Evolutionary conservation across 1,140 invertebrate genomes (phyloP).

Genomic region (Lordiphosa collinella): DNA sequence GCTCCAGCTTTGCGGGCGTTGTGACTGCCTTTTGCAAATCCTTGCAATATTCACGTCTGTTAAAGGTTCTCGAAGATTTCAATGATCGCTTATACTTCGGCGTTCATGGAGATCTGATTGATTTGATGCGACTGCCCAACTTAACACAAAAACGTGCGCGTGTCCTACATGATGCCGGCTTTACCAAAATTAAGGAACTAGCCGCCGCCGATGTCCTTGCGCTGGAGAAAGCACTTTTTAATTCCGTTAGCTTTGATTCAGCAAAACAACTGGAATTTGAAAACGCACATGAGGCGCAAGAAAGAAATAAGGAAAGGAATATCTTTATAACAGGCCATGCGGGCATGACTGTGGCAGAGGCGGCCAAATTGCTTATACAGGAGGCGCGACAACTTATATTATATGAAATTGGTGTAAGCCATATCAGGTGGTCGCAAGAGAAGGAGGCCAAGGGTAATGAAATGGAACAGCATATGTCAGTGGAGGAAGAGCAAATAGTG

Average conservation of each 20-base stretch:
- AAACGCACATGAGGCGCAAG: constrained; percentile 84
- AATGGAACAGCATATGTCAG: constrained; percentile 34
- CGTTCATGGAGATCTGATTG: constrained; percentile 93
- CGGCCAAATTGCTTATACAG: constrained; percentile 88
- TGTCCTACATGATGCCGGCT: constrained; percentile 91
- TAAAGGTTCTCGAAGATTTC: no score
- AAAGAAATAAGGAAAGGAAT: constrained; percentile 85
- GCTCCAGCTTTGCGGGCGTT: constrained; percentile 96
- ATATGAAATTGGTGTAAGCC: constrained; percentile 82
- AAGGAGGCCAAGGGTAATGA: neutral
- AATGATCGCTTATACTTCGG: constrained; percentile 97
- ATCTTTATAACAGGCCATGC: constrained; percentile 92
- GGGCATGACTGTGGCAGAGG: constrained; percentile 89
- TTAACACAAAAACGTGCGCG: constrained; percentile 93
- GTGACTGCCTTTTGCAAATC: constrained; percentile 95
- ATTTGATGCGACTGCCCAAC: constrained; percentile 91
- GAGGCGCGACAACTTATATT: constrained; percentile 89
- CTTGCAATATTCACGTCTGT: no score
- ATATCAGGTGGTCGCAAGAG: constrained; percentile 81
- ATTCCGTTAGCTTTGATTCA: constrained; percentile 91
- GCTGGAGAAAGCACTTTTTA: constrained; percentile 89
- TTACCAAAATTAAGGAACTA: constrained; percentile 88
- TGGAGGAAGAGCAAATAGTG: constrained; percentile 34
- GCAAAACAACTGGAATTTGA: constrained; percentile 87
- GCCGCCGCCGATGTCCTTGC: constrained; percentile 85